Evolutionary conservation across 2,797 vertebrate genomes (phyloP).

Genomic region (Emydoidea blandingii): DNA sequence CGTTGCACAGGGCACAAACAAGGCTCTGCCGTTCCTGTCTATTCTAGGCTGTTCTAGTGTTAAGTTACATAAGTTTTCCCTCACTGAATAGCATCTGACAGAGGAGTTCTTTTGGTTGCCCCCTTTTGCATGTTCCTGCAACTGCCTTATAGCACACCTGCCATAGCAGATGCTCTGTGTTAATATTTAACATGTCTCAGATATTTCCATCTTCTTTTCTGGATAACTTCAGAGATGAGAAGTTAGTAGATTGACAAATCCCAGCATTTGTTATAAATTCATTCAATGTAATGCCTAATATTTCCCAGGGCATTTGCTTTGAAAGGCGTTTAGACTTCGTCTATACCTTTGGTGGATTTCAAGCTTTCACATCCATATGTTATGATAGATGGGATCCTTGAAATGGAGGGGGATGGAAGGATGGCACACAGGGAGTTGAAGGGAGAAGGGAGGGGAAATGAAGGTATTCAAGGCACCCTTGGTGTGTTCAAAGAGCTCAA

Average conservation of each 20-base stretch:
- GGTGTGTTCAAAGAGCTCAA: background rate
- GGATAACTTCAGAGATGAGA: background rate
- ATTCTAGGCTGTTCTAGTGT: background rate
- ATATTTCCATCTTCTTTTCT: background rate
- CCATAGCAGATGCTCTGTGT: background rate
- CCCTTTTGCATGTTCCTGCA: background rate
- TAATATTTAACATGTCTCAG: background rate
- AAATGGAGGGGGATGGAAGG: background rate
- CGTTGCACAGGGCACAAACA: background rate
- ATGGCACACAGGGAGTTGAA: rapidly evolving
- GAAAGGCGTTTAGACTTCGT: background rate
- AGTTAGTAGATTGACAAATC: background rate
- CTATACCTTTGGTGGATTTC: background rate
- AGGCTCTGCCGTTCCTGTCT: background rate
- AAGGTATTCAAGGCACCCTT: background rate
- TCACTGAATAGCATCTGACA: background rate
- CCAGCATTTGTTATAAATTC: background rate
- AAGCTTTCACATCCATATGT: background rate
- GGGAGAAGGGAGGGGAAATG: rapidly evolving
- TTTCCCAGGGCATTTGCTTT: background rate
- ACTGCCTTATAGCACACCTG: background rate
- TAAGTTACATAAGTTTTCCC: background rate
- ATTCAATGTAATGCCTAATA: background rate
- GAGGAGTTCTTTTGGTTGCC: background rate
- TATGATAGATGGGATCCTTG: background rate